Evolutionary conservation across 2,888 invertebrate species (phyloP), one percentile per base, ranked within the genome.

Genomic region (Eueremaeus valkanovi): DNA sequence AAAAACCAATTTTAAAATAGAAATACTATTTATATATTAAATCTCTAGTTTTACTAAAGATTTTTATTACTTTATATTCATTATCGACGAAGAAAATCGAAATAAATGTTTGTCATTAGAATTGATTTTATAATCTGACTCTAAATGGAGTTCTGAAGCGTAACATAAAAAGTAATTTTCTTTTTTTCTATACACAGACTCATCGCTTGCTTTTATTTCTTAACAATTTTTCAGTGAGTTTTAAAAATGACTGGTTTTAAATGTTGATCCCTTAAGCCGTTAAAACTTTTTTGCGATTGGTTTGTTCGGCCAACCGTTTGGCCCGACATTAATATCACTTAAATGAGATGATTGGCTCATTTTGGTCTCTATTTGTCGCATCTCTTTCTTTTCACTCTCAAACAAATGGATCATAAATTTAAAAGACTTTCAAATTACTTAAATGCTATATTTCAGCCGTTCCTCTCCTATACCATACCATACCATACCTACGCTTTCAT

Each of bases 261-360:
- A 68, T n/a, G 33, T 33, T 36, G 68, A 68, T 40, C 68, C 68
- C 11, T 68, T 68, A 68, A 68, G 68, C 40, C 68, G 42, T 21
- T 3, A 2, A 13, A 40, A 42, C 8, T n/a, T 36, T 68, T 40
- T 42, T 9, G 24, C 36, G 18, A 68, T 68, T 68, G 68, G 68
- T 40, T 68, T 68, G 68, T 68, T 40, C 40, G 31, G n/a, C 21
- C 40, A 68, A 40, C 40, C 68, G 68, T 68, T 40, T n/a, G 36
- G 40, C 13, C 24, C 5, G n/a, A 68, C 68, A 68, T 68, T 68
- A 68, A 68, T 68, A 68, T 68, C 40, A 68, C 68, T 68, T 68
- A 68, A 68, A 68, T 68, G 8, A 68, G 68, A 68, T 68, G 68
- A 68, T 68, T 68, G 68, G 68, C 68, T 68, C 66, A 36, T 66